phyloP scores from a whole-genome alignment of 1,140 invertebrate genomes.

The Drosophila paulistorum region DNA sequence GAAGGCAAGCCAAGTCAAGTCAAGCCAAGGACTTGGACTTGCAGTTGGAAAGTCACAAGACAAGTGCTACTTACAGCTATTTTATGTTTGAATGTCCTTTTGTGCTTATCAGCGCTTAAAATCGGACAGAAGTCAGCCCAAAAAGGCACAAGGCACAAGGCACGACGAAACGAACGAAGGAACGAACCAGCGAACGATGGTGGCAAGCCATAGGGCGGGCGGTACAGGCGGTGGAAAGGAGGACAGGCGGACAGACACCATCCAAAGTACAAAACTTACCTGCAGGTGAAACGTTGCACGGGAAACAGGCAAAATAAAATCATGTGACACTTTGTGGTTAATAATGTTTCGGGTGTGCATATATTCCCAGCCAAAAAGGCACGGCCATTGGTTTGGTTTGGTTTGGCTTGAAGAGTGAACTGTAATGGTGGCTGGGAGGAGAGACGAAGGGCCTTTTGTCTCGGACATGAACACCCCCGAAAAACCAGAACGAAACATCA shows the following conservation, averaged over 20 bases:
- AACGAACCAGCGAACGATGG: neutral
- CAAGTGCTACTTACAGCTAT: conserved; percentile 77
- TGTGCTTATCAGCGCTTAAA: conserved; percentile 68
- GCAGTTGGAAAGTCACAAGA: conserved; percentile 48
- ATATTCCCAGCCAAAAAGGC: conserved; percentile 19
- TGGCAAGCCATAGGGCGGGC: neutral
- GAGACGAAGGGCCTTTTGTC: conserved; percentile 32
- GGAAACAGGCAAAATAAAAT: conserved; percentile 71
- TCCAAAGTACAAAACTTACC: conserved; percentile 49
- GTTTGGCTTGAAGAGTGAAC: neutral
- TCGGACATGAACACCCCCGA: conserved; percentile 33
- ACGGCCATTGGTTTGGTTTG: conserved; percentile 24
- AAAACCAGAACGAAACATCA: conserved; percentile 43
- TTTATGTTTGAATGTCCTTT: conserved; percentile 78
- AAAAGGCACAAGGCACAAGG: conserved; percentile 54
- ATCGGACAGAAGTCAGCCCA: conserved; percentile 68
- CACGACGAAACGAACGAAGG: neutral
- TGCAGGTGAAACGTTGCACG: conserved; percentile 66
- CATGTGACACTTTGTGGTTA: conserved; percentile 81
- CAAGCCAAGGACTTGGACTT: conserved; percentile 36
- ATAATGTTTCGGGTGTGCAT: conserved; percentile 64
- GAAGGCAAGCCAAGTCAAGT: conserved; percentile 14
- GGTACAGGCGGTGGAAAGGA: neutral
- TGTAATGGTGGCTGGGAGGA: neutral
- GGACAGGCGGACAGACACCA: neutral